These are phyloP conservation scores for Agapornis canus DNA, from an alignment of 2,797 vertebrate species.

Conservation along the genomic window DNA sequence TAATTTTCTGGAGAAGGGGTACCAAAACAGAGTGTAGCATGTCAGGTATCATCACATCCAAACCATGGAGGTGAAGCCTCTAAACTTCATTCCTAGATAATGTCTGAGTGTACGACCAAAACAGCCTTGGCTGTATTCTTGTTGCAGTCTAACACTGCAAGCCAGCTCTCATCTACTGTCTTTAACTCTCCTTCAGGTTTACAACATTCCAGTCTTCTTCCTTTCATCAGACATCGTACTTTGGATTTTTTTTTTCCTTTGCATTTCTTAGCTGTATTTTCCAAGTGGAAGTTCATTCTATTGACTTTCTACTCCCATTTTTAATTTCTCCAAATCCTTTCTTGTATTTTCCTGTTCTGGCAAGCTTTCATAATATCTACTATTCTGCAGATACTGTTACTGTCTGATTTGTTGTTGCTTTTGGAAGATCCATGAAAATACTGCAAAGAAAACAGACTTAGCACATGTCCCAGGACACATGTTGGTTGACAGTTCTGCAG, in stretches of 20 bases:
- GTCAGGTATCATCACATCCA: background rate
- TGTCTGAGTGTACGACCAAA: constrained; percentile 3
- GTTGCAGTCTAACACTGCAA: background rate
- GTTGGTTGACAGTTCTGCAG: background rate
- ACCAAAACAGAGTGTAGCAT: background rate
- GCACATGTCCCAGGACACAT: background rate
- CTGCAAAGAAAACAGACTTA: background rate
- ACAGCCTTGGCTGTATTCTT: constrained; percentile 1
- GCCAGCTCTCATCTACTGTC: background rate
- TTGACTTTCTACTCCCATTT: background rate
- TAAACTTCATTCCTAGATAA: constrained; percentile 10
- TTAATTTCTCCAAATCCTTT: background rate
- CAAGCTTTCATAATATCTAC: background rate
- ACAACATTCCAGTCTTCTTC: background rate
- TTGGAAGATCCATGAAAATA: background rate
- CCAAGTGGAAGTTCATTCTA: background rate
- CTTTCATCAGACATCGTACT: background rate
- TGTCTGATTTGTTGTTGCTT: background rate
- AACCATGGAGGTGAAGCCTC: background rate
- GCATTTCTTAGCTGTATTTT: constrained; percentile 18
- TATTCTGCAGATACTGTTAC: background rate
- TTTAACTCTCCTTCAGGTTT: constrained; percentile 20
- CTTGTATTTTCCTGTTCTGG: background rate
- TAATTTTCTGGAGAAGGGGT: constrained; percentile 14
- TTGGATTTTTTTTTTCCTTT: background rate